Base-by-base conservation (phyloP, 1,140 invertebrate species). In the Drosophila bocki region DNA sequence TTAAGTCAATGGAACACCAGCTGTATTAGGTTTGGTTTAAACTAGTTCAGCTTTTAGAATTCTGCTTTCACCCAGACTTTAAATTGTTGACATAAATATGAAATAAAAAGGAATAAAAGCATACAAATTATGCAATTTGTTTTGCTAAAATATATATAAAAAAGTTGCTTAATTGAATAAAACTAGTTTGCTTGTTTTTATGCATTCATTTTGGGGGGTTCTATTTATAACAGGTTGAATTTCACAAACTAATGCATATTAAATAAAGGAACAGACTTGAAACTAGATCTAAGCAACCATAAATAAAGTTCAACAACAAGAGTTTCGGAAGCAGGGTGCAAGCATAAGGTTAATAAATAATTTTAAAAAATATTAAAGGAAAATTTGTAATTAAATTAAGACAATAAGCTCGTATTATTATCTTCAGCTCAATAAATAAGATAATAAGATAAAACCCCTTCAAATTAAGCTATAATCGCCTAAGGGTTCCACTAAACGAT, bases 161-260 rank as follows among this genome's bases (percentile, higher is more conserved):
- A 22, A 22, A 47, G 12, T 5, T 15, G 32, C 33, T 53, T 53
- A 22, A 53, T 53, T 22, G 17, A 54, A 54, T 37, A 5, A 22
- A 54, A 54, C 51, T 54, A 54, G 51, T 54, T 54, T 37, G 51
- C 19, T 1, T 22, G 32, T 2, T 19, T 9, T 54, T 37, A 15
- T 54, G 33, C 17, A 54, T 54, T 54, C 3, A 54, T 54, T 37
- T 17, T 47, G 12, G 8, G 9, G 33, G 7, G 7, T 37, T 54
- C 33, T 54, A 54, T 54, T 54, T 37, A 54, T 54, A 54, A 54
- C 51, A 54, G 51, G 51, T 37, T 54, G 12, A 54, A 37, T 54
- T 37, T 54, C 33, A 22, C 51, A 37, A 54, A 54, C 51, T 54
- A 54, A 54, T 54, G 51, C 33, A 54, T 54, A 54, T 54, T 22